Evolutionary conservation across 1,140 invertebrate genomes (phyloP).

Genomic region (Macrostomum lignano): DNA sequence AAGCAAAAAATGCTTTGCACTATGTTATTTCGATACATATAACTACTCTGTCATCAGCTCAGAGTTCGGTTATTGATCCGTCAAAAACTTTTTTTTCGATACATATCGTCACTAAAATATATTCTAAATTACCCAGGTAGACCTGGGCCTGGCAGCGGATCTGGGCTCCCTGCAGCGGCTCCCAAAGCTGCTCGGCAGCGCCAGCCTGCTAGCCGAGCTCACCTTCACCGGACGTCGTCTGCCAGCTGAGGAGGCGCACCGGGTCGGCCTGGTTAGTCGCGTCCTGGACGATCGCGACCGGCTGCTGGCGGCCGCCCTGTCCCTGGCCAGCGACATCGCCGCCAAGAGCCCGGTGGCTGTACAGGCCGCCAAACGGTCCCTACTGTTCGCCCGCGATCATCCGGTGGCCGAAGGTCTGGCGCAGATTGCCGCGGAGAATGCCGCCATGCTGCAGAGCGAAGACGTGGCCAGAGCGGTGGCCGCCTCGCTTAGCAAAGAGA

Average conservation of each 20-base stretch:
- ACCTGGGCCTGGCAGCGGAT: conserved; percentile 60
- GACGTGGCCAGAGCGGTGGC: no score
- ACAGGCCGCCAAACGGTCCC: conserved; percentile 50
- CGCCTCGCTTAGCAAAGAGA: no score
- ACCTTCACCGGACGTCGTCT: conserved; percentile 57
- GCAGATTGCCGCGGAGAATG: no score
- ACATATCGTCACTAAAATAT: no score
- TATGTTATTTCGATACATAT: no score
- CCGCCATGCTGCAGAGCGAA: no score
- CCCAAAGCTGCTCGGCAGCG: conserved; percentile 62
- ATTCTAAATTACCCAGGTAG: conserved; percentile 23
- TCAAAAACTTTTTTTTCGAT: no score
- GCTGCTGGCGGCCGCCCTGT: conserved; percentile 38
- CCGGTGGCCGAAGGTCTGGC: conserved; percentile 48
- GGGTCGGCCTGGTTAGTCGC: conserved; percentile 28
- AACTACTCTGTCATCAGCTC: no score
- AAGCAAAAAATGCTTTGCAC: no score
- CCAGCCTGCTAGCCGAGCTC: conserved; percentile 55
- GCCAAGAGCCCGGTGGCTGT: conserved; percentile 72
- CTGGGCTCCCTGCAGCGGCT: conserved; percentile 68
- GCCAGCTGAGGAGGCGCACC: conserved; percentile 42
- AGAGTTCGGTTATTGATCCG: no score
- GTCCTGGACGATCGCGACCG: conserved; percentile 39
- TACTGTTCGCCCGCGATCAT: conserved; percentile 62
- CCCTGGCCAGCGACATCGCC: conserved; percentile 46